Conservation (phyloP, 92 coral and sea anemone species). For the Anthopleura xanthogrammica region DNA sequence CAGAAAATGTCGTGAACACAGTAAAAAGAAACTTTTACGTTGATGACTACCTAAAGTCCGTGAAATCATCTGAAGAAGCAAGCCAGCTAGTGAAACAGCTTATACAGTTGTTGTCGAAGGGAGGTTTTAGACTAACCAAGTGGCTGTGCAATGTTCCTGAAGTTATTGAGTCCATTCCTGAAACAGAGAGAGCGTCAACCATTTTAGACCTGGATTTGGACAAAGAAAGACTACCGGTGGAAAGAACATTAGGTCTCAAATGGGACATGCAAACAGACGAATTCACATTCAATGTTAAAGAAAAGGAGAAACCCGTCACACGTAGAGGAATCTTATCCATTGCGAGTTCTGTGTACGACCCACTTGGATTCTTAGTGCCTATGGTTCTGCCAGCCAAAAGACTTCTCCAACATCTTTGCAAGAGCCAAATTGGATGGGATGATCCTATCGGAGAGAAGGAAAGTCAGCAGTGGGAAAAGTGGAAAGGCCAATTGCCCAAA, state of each 20-base stretch:
- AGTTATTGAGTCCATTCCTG: constrained; percentile 2
- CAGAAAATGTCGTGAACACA: constrained; percentile 10
- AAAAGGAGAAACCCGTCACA: constrained; percentile 3
- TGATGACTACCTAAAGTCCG: constrained; percentile 7
- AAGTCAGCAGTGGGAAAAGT: constrained; percentile 19
- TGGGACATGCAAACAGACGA: constrained; percentile 6
- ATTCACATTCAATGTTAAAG: background rate
- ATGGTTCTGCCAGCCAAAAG: constrained; percentile 6
- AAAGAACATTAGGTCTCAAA: constrained; percentile 4
- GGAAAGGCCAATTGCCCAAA: constrained; percentile 27
- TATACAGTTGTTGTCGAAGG: background rate
- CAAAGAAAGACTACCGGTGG: background rate
- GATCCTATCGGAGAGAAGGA: background rate
- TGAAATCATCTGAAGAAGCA: constrained; percentile 1
- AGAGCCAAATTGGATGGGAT: constrained; percentile 2
- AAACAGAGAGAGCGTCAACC: constrained; percentile 2
- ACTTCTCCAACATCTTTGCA: constrained; percentile 18
- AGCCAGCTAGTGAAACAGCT: background rate
- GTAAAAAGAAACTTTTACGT: constrained; percentile 11
- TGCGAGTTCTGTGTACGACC: constrained; percentile 12
- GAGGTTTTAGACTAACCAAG: constrained; percentile 3
- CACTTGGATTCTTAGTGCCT: constrained; percentile 18
- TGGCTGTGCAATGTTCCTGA: background rate
- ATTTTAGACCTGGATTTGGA: constrained; percentile 3
- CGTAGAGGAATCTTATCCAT: constrained; percentile 12